Percentiles rank a stretch among this genome's conserved stretches.
Conservation (phyloP, 1,140 invertebrate genomes). For the Bombus terrestris region DNA sequence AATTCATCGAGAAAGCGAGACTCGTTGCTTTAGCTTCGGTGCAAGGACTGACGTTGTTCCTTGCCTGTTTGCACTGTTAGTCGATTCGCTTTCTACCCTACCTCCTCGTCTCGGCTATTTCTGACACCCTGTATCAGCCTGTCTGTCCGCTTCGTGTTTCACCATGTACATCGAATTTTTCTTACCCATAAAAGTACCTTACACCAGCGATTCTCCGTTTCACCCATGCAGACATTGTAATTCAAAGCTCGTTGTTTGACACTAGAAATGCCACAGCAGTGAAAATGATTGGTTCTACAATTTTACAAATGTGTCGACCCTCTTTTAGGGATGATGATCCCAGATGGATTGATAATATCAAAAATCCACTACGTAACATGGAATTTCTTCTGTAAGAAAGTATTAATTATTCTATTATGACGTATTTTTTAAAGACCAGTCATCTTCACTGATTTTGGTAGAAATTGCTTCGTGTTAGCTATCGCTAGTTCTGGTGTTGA, state of each 20-base stretch:
- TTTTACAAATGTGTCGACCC: too few relatives aligned
- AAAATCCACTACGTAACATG: too few relatives aligned
- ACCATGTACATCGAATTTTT: not conserved
- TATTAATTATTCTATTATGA: too few relatives aligned
- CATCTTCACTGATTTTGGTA: too few relatives aligned
- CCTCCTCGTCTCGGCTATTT: constrained; percentile 9
- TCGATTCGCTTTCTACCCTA: constrained; percentile 20
- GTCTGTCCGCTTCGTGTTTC: constrained; percentile 1
- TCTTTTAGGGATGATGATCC: too few relatives aligned
- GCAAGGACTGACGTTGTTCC: constrained; percentile 62
- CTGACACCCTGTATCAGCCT: constrained; percentile 37
- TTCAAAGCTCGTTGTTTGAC: too few relatives aligned
- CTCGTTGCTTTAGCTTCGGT: constrained; percentile 48
- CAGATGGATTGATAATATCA: too few relatives aligned
- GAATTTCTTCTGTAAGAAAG: too few relatives aligned
- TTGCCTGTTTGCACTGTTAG: constrained; percentile 41
- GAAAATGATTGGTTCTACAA: too few relatives aligned
- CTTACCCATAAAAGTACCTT: not conserved
- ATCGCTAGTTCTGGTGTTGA: rapidly evolving
- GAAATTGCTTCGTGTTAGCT: too few relatives aligned
- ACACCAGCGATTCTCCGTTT: not conserved
- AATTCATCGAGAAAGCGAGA: constrained; percentile 70
- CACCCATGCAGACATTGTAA: not conserved
- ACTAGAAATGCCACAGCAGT: too few relatives aligned
- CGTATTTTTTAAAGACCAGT: too few relatives aligned